These are phyloP conservation scores for Oncorhynchus keta DNA, from an alignment of 2,113 vertebrate genomes.

Conservation along the genomic window DNA sequence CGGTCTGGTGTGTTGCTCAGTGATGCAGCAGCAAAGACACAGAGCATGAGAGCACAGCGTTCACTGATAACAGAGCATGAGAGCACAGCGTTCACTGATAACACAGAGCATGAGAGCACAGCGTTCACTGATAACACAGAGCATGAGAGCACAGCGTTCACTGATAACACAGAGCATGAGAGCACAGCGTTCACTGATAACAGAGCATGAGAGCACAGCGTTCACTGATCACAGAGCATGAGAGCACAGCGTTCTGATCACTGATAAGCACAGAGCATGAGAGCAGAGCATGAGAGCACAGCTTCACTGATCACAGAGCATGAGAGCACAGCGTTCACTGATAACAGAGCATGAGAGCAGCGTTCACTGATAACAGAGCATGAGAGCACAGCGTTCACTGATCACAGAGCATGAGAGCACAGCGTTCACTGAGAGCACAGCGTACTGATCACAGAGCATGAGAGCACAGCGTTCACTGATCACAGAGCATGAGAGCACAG, in stretches of 20 bases:
- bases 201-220: not conserved
- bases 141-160: not conserved
- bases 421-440: too few species aligned
- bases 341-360: not conserved
- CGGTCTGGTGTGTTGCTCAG: not conserved
- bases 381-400: not conserved
- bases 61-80: not conserved
- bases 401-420: not conserved
- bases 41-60: too few species aligned
- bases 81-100: not conserved
- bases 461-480: too few species aligned
- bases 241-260: not conserved
- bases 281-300: too few species aligned
- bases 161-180: not conserved
- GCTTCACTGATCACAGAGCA: not conserved
- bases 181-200: not conserved
- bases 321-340: too few species aligned
- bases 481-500: not conserved
- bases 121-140: not conserved
- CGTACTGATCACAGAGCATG: not conserved
- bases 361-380: not conserved
- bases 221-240: not conserved
- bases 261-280: slow-evolving; percentile 7
- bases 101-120: not conserved
- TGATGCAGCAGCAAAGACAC: not conserved